phyloP scores from a whole-genome alignment of 2,113 vertebrate genomes.

The Vireo altiloquus region DNA sequence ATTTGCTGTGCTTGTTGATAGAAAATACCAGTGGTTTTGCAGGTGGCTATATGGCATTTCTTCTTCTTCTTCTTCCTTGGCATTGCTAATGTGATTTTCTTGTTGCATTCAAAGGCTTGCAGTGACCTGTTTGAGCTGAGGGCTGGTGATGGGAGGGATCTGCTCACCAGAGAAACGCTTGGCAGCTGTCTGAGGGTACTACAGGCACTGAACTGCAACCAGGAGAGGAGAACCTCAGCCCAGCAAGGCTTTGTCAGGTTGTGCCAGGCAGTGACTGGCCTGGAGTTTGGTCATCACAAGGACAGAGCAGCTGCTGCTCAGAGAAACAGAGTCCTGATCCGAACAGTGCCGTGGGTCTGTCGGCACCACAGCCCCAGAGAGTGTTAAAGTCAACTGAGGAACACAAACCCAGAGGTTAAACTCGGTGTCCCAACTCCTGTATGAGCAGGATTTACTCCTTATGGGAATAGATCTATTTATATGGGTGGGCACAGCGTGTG shows the following conservation, averaged over 20 bases:
- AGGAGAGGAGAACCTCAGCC: background rate
- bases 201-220: background rate
- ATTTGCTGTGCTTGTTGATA: background rate
- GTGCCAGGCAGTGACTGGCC: background rate
- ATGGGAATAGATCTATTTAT: rapidly evolving
- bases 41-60: background rate
- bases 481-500: background rate
- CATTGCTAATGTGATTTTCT: background rate
- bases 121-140: background rate
- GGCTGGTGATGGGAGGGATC: rapidly evolving
- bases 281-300: background rate
- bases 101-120: background rate
- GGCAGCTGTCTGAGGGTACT: background rate
- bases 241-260: background rate
- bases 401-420: background rate
- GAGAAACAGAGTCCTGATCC: background rate
- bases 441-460: background rate
- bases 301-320: background rate
- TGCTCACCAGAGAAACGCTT: background rate
- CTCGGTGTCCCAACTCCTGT: background rate
- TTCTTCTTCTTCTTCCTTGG: background rate
- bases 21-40: background rate
- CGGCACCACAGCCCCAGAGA: background rate
- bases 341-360: background rate
- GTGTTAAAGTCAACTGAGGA: background rate